Evolutionary conservation across 2,888 invertebrate genomes (phyloP).

Genomic region (Scaptomyza reducta): DNA sequence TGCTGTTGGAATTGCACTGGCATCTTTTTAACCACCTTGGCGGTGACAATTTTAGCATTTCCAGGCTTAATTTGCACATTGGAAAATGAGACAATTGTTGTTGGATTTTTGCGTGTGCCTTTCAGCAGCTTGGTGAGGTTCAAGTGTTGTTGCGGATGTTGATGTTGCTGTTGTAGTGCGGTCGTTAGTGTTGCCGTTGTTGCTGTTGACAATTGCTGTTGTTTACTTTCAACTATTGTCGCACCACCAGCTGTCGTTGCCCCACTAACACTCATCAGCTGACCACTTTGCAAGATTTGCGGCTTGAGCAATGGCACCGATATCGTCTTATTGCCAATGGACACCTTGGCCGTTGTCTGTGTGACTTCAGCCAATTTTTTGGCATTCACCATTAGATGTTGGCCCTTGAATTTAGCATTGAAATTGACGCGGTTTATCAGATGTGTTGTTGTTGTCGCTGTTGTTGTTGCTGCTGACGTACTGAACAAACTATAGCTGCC

Average conservation of each 20-base stretch:
- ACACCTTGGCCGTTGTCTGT: slow-evolving; percentile 86
- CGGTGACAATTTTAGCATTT: slow-evolving; percentile 84
- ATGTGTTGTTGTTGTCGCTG: slow-evolving; percentile 38
- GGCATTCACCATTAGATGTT: slow-evolving; percentile 73
- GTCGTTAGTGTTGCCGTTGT: slow-evolving; percentile 25
- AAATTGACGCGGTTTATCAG: slow-evolving; percentile 65
- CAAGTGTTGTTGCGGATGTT: slow-evolving; percentile 59
- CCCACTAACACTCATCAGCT: slow-evolving; percentile 58
- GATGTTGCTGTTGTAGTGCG: slow-evolving; percentile 20
- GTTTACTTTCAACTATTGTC: slow-evolving; percentile 69
- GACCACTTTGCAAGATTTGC: slow-evolving; percentile 67
- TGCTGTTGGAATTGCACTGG: slow-evolving; percentile 75
- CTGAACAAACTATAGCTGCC: slow-evolving; percentile 59
- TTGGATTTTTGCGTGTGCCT: slow-evolving; percentile 79
- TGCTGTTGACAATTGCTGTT: slow-evolving; percentile 39
- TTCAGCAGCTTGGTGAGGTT: slow-evolving; percentile 81
- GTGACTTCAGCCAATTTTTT: slow-evolving; percentile 85
- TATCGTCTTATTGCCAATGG: slow-evolving; percentile 84
- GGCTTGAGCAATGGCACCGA: slow-evolving; percentile 84
- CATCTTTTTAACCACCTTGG: slow-evolving; percentile 82
- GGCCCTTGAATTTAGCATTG: slow-evolving; percentile 68
- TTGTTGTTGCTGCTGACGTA: slow-evolving; percentile 26
- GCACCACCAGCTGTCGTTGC: slow-evolving; percentile 68
- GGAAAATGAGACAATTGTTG: slow-evolving; percentile 82
- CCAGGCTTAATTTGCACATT: slow-evolving; percentile 82